Evolutionary conservation across 2,113 vertebrate genomes (phyloP).

Genomic region (Pavo muticus): DNA sequence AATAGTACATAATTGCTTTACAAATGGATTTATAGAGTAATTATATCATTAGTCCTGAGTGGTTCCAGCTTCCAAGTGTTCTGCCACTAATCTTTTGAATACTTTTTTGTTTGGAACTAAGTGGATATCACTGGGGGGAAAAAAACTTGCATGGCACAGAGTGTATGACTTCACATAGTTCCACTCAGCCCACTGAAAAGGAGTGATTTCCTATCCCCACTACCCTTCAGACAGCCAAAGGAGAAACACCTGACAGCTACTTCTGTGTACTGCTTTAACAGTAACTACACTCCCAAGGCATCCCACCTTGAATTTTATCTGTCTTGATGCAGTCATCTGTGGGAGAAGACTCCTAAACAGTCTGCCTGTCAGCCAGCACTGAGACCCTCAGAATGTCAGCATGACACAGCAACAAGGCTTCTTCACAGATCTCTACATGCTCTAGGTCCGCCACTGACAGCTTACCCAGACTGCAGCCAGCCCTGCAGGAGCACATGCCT

Average conservation of each 20-base stretch:
- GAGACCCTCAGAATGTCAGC: not conserved
- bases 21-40: conserved; percentile 24
- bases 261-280: not conserved
- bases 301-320: not conserved
- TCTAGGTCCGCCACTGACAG: not conserved
- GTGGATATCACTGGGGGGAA: not conserved
- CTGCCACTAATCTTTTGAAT: conserved; percentile 37
- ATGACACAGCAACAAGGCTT: not conserved
- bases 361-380: not conserved
- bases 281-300: not conserved
- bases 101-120: conserved; percentile 10
- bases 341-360: not conserved
- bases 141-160: not conserved
- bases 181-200: not conserved
- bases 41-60: conserved; percentile 43
- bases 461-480: not conserved
- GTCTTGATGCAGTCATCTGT: not conserved
- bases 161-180: not conserved
- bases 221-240: not conserved
- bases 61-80: conserved; percentile 33
- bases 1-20: conserved; percentile 38
- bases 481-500: accelerated
- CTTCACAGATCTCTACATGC: not conserved
- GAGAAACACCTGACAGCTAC: not conserved
- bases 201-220: not conserved